Evolutionary conservation across 2,797 vertebrate genomes (phyloP).

Genomic region (Dallia pectoralis): DNA sequence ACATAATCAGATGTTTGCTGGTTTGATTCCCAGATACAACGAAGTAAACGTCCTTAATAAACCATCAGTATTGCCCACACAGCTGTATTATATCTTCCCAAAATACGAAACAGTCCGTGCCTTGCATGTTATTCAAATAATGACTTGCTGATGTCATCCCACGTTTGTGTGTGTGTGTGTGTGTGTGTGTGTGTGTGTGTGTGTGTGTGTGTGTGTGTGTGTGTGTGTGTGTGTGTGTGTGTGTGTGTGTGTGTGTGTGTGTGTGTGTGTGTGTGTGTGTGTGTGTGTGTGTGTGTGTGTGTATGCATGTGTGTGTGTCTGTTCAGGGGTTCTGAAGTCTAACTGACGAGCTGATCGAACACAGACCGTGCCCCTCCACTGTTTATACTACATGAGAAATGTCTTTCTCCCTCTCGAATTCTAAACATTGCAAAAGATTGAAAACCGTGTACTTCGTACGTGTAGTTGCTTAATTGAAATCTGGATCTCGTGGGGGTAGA

Average conservation of each 20-base stretch:
- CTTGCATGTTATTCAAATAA: neutral
- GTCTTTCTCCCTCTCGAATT: constrained; percentile 32
- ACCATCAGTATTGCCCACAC: neutral
- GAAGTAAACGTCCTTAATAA: neutral
- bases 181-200: no score
- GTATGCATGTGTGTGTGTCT: no score
- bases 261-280: constrained; percentile 1
- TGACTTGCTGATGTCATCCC: no score
- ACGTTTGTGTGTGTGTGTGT: no score
- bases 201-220: no score
- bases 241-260: constrained; percentile 7
- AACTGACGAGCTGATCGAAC: constrained; percentile 50
- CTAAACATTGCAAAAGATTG: constrained; percentile 16
- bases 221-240: neutral
- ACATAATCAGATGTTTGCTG: neutral
- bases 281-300: constrained; percentile 5
- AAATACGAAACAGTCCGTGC: neutral
- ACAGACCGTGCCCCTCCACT: constrained; percentile 38
- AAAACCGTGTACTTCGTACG: constrained; percentile 2
- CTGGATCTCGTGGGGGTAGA: constrained; percentile 17
- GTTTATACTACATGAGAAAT: constrained; percentile 36
- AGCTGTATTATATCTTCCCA: neutral
- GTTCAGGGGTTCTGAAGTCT: constrained; percentile 14
- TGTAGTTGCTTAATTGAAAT: constrained; percentile 25
- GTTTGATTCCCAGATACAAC: neutral